Evolutionary conservation across 2,797 vertebrate genomes (phyloP), one percentile per base, ranked within the genome.

Genomic region (Onychomys arenicola): DNA sequence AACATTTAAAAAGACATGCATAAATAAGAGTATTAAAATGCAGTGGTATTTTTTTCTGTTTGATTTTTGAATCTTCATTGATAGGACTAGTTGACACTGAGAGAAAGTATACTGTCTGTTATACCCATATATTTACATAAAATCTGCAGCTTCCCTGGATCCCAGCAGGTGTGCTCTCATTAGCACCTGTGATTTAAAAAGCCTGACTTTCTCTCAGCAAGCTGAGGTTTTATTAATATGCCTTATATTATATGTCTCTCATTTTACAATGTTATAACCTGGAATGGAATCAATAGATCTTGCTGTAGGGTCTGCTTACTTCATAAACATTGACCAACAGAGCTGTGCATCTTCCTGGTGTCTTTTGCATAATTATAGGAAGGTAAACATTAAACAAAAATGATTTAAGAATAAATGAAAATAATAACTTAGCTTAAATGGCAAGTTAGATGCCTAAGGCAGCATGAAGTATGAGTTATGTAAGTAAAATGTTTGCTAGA

Each of bases 161-260:
- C 77, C 90, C 96, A 37, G 34, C 95, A 90, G 67, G 59, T n/a
- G 34, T 19, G 75, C 7, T 87, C 86, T 91, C 91, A 91, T 94
- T 85, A 97, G 86, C 43, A 40, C 90, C 90, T 89, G 87, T 78
- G 95, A 90, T 69, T 87, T 88, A 81, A 85, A 97, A 86, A 89
- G 76, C 12, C 43, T 52, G 2, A 1, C 25, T 78, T 86, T 93
- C 83, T 96, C 61, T 89, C 88, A 97, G 80, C 59, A 34, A 14
- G 46, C 95, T 89, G 69, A 16, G 6, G 40, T 82, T 95, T 97
- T 98, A 98, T 97, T 98, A 97, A 59, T 49, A 5, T 46, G 7
- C 46, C n/a, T 57, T 85, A 19, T 73, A 43, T 82, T 96, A 94
- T 89, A 14, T 27, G 2, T 37, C 5, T 89, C 40, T 92, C 52